These are phyloP conservation scores for Lochmaea crataegi DNA, from an alignment of 2,888 invertebrate genomes.

Conservation along the genomic window DNA sequence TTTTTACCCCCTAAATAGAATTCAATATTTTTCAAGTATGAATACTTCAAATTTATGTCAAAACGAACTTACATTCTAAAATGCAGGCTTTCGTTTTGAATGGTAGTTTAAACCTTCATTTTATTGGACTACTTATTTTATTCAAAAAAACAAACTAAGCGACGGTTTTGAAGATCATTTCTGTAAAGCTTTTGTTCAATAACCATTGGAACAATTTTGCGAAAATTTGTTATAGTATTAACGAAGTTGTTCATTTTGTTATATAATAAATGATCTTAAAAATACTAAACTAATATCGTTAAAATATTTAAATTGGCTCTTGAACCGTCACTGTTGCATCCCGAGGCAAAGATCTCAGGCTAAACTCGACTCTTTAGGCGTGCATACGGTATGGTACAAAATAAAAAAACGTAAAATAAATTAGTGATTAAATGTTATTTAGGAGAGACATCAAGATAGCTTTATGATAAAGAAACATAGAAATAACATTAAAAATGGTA, in stretches of 20 bases:
- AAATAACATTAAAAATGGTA: slow-evolving; percentile 43
- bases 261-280: neutral
- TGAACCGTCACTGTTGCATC: slow-evolving; percentile 1
- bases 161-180: neutral
- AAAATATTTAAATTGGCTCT: neutral
- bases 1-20: too few species aligned
- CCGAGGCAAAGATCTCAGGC: slow-evolving; percentile 5
- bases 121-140: too few species aligned
- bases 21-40: too few species aligned
- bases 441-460: slow-evolving; percentile 43
- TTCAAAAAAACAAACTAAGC: too few species aligned
- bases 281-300: neutral
- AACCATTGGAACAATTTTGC: neutral
- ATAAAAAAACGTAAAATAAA: slow-evolving; percentile 29
- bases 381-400: slow-evolving; percentile 25
- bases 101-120: too few species aligned
- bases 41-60: too few species aligned
- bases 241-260: neutral
- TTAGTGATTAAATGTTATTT: slow-evolving; percentile 40
- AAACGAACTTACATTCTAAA: too few species aligned
- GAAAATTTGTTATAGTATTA: neutral
- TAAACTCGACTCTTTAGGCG: neutral
- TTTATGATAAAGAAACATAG: slow-evolving; percentile 42
- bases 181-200: neutral
- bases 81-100: too few species aligned